phyloP scores from a whole-genome alignment of 2,113 vertebrate genomes.

The Atherinomorus stipes region DNA sequence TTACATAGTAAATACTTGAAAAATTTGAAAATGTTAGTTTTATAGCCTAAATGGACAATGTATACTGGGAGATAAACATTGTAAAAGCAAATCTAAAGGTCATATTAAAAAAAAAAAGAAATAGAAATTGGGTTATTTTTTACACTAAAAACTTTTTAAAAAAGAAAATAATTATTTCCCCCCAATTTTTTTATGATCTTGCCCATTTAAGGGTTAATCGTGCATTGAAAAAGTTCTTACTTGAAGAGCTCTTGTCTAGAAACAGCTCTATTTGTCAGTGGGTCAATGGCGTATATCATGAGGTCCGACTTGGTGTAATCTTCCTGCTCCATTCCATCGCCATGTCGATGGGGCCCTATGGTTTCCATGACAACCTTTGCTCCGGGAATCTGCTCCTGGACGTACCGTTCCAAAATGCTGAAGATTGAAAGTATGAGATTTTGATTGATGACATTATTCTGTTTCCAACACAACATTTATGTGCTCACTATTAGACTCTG shows the following conservation, averaged over 20 bases:
- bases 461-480: neutral
- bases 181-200: too few species aligned
- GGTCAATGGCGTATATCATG: slow-evolving; percentile 97
- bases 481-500: neutral
- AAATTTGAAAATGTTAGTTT: too few species aligned
- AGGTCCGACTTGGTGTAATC: slow-evolving; percentile 96
- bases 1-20: too few species aligned
- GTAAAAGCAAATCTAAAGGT: too few species aligned
- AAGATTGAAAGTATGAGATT: neutral
- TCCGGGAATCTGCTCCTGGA: slow-evolving; percentile 96
- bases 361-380: slow-evolving; percentile 95
- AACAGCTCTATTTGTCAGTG: slow-evolving; percentile 95
- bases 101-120: too few species aligned
- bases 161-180: neutral
- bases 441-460: neutral
- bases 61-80: too few species aligned
- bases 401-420: slow-evolving; percentile 94
- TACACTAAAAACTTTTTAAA: too few species aligned
- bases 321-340: slow-evolving; percentile 91
- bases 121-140: too few species aligned
- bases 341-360: slow-evolving; percentile 90
- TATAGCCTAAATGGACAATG: too few species aligned
- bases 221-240: slow-evolving; percentile 81
- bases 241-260: slow-evolving; percentile 94
- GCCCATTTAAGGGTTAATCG: too few species aligned